Evolutionary conservation across 1,140 invertebrate genomes (phyloP).

Genomic region (Caenorhabditis latens): DNA sequence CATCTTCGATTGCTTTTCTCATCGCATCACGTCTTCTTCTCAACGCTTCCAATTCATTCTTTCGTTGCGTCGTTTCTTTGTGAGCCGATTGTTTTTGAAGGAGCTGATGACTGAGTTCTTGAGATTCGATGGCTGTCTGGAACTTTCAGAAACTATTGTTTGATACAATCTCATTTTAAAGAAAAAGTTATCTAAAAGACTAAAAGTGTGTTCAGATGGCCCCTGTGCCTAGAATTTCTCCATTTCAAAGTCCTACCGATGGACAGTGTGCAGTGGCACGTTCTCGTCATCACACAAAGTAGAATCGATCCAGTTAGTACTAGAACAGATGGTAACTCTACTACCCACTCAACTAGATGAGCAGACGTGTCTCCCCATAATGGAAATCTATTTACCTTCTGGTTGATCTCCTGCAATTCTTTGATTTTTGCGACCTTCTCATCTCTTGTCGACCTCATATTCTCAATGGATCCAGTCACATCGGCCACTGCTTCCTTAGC

Average conservation of each 20-base stretch:
- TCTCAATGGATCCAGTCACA: conserved; percentile 94
- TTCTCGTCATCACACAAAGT: not conserved
- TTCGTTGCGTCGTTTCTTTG: conserved; percentile 51
- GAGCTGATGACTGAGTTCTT: conserved; percentile 62
- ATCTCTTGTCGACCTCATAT: conserved; percentile 89
- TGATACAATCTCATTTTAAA: no score
- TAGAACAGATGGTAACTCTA: not conserved
- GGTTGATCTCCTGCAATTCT: conserved; percentile 83
- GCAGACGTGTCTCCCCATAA: not conserved
- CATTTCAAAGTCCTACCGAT: conserved; percentile 5
- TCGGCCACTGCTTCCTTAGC: conserved; percentile 89
- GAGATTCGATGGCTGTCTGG: conserved; percentile 57
- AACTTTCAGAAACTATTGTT: not conserved
- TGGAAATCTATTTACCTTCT: conserved; percentile 74
- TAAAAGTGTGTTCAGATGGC: not conserved
- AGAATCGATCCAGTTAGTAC: not conserved
- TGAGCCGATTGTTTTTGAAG: conserved; percentile 62
- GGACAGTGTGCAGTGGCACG: conserved; percentile 8
- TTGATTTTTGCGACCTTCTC: conserved; percentile 90
- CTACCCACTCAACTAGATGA: not conserved
- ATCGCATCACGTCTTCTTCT: conserved; percentile 23
- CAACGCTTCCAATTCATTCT: conserved; percentile 11
- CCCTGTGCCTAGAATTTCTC: conserved; percentile 30
- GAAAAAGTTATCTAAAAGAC: no score
- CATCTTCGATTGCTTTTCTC: conserved; percentile 34